Evolutionary conservation across 2,797 vertebrate genomes (phyloP), one percentile per base, ranked within the genome.

Genomic region (Emys orbicularis): DNA sequence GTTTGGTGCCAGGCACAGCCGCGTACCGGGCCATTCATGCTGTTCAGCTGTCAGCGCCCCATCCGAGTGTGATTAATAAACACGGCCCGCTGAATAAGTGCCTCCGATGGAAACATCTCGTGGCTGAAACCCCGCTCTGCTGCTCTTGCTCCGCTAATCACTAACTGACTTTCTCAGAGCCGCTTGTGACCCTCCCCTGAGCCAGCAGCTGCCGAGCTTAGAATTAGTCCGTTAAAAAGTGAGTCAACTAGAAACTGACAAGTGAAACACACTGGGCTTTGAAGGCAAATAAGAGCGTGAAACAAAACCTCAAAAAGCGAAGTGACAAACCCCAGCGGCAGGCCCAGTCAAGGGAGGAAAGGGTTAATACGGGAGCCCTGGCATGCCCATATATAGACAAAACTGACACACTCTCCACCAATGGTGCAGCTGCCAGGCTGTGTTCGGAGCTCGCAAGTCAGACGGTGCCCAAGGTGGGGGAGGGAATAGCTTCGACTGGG

Each of bases 231-330:
- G 98, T 98, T 98, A 94, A 9, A 95, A 86, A 91, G 92, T 98
- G 98, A 98, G 97, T 98, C 98, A 98, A 98, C 97, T 94, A 98
- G 98, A 98, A 98, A 98, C 97, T 98, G 97, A 57, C 12, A 96
- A 96, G 88, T 92, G 95, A 77, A 93, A 95, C 1, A 87, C 85
- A 90, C 50, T 3, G 81, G 80, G 57, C 37, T 84, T 47, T 4
- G 65, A 53, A 95, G 94, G 96, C 88, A 93, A 97, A 97, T 90
- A 87, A 96, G 97, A 96, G 95, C 91, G 21, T 77, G 2, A 81
- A 95, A 95, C 92, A 96, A 98, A 98, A 98, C 98, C 98, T 98
- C 98, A 98, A 96, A 97, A 97, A 98, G 97, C 83, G 95, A 98
- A 97, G 98, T 97, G 98, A 97, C 95, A 97, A 68, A 89, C 57